Conservation (phyloP, 2,888 invertebrate genomes). For the Apotomis turbidana region DNA sequence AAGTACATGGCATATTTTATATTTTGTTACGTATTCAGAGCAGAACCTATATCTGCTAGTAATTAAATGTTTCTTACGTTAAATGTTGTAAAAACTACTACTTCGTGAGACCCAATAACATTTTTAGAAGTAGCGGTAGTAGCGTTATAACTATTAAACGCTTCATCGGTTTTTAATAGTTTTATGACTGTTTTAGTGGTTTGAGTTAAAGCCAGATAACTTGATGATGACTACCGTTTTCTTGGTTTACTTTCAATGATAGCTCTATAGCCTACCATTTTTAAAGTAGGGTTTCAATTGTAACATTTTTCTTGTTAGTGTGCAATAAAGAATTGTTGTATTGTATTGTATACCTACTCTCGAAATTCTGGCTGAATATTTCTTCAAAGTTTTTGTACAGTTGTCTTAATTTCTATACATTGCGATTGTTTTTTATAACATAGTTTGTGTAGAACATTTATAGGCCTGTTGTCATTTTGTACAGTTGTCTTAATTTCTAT, state of each 20-base stretch:
- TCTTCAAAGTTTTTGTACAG: too few species aligned
- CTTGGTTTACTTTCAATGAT: not conserved
- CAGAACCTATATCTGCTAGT: not conserved
- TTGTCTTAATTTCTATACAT: too few species aligned
- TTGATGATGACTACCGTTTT: not conserved
- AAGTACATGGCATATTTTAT: too few species aligned
- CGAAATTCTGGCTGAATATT: not conserved
- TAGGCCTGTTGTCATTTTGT: too few species aligned
- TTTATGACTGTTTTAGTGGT: conserved; percentile 20
- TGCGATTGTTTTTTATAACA: too few species aligned
- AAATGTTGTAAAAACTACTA: not conserved
- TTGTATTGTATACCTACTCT: too few species aligned
- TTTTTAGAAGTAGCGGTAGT: conserved; percentile 9
- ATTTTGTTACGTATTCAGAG: not conserved
- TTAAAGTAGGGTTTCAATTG: too few species aligned
- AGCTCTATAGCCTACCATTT: too few species aligned
- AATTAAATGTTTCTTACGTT: not conserved
- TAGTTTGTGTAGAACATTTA: too few species aligned
- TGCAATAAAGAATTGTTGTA: too few species aligned
- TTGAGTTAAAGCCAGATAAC: not conserved
- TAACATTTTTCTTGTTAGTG: too few species aligned
- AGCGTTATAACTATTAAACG: conserved; percentile 5
- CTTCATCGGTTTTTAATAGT: conserved; percentile 17
- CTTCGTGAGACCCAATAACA: conserved; percentile 2
- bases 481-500: too few species aligned